Evolutionary conservation across 2,113 vertebrate genomes (phyloP).

Genomic region (Uria lomvia): DNA sequence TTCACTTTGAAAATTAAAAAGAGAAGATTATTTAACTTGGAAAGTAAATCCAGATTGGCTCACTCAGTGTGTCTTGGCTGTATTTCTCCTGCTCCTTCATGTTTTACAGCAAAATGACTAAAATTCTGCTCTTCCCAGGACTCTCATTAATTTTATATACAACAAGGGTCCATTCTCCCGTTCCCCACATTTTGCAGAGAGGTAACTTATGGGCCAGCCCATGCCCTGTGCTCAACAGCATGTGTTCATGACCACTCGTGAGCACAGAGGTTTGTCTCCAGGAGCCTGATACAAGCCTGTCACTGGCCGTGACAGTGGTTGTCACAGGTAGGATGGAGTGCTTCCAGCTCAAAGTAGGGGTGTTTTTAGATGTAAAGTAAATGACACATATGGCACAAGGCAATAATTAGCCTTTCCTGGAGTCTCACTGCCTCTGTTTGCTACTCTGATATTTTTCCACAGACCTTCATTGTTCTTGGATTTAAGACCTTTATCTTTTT

Average conservation of each 20-base stretch:
- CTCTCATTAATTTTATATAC: not conserved
- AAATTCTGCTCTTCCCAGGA: not conserved
- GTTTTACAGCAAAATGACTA: not conserved
- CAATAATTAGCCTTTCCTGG: not conserved
- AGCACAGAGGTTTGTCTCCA: not conserved
- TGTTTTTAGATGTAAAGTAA: not conserved
- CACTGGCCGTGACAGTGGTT: not conserved
- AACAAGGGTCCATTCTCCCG: not conserved
- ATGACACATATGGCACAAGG: not conserved
- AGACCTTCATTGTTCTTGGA: not conserved
- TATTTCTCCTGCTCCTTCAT: not conserved
- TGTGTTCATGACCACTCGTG: rapidly evolving
- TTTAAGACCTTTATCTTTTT: not conserved
- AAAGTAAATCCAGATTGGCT: not conserved
- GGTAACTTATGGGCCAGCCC: not conserved
- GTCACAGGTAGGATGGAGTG: not conserved
- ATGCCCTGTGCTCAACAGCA: not conserved
- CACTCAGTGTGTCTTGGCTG: not conserved
- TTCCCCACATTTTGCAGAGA: not conserved
- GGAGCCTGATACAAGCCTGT: not conserved
- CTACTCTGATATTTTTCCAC: not conserved
- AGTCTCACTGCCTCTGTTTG: not conserved
- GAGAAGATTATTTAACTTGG: not conserved
- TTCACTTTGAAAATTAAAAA: not conserved
- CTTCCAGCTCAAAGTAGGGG: not conserved